phyloP scores from a whole-genome alignment of 2,797 vertebrate species.

The Hyperoplus lanceolatus region DNA sequence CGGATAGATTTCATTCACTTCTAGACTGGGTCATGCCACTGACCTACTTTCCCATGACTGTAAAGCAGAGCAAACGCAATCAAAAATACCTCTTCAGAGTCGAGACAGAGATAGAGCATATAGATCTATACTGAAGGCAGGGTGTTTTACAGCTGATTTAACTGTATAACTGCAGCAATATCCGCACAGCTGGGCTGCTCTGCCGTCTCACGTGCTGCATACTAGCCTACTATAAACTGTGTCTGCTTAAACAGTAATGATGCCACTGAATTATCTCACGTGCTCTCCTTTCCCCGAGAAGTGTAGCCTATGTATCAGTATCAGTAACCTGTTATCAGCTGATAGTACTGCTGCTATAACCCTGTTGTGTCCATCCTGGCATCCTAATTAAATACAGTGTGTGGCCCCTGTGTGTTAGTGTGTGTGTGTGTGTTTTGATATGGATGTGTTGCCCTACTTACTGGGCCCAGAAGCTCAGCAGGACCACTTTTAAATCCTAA shows the following conservation, averaged over 20 bases:
- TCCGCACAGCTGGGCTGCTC: slow-evolving; percentile 42
- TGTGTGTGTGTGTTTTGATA: slow-evolving; percentile 38
- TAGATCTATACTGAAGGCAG: slow-evolving; percentile 22
- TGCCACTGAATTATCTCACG: background rate
- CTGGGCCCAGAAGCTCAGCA: slow-evolving; percentile 17
- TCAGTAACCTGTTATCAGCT: slow-evolving; percentile 21
- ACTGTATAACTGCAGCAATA: slow-evolving; percentile 16
- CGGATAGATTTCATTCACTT: slow-evolving; percentile 34
- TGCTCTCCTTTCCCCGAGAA: background rate
- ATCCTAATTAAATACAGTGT: slow-evolving; percentile 28
- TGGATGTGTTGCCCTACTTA: slow-evolving; percentile 44
- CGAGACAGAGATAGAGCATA: slow-evolving; percentile 9
- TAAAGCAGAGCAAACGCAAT: slow-evolving; percentile 20
- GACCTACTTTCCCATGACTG: slow-evolving; percentile 21
- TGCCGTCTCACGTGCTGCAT: slow-evolving; percentile 21
- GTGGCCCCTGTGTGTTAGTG: slow-evolving; percentile 2
- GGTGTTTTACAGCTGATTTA: slow-evolving; percentile 25
- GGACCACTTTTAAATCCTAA: slow-evolving; percentile 45
- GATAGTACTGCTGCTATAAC: background rate
- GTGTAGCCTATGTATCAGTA: background rate
- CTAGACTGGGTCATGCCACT: slow-evolving; percentile 12
- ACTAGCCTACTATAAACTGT: slow-evolving; percentile 9
- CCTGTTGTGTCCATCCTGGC: slow-evolving; percentile 18
- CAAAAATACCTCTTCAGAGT: slow-evolving; percentile 15
- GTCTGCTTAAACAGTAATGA: slow-evolving; percentile 1